Conservation (phyloP, 2,888 invertebrate genomes). For the Linnaemya vulpina region DNA sequence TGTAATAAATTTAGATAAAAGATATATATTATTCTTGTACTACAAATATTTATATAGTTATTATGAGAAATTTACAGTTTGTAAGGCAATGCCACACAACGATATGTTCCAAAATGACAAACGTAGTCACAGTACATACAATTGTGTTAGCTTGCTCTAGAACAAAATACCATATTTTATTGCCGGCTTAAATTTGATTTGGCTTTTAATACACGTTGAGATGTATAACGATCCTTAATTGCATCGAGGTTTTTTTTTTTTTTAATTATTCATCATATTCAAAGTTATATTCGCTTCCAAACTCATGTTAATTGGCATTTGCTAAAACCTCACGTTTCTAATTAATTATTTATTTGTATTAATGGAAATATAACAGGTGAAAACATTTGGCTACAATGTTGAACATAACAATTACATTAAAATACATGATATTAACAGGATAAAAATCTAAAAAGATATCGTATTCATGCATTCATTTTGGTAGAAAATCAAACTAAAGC, state of each 20-base stretch:
- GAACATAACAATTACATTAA: slow-evolving; percentile 66
- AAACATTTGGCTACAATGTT: slow-evolving; percentile 57
- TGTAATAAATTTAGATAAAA: not conserved
- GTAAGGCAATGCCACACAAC: no score
- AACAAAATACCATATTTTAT: no score
- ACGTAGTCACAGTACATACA: no score
- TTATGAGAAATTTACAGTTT: no score
- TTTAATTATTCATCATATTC: not conserved
- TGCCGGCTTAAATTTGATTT: no score
- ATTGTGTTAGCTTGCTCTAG: no score
- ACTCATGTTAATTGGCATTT: not conserved
- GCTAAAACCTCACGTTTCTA: not conserved
- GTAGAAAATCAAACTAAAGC: slow-evolving; percentile 13
- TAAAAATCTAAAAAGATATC: slow-evolving; percentile 45
- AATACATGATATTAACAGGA: slow-evolving; percentile 49
- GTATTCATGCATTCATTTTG: slow-evolving; percentile 18
- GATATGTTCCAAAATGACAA: no score
- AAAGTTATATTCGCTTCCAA: not conserved
- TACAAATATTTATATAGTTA: not conserved
- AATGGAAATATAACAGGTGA: slow-evolving; percentile 61
- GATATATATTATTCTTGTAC: not conserved
- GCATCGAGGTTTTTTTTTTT: not conserved
- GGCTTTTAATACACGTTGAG: no score
- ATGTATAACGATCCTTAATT: not conserved
- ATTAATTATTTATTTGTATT: slow-evolving; percentile 57